Conservation (phyloP, 2,888 invertebrate genomes). For the Yponomeuta plumbellus region DNA sequence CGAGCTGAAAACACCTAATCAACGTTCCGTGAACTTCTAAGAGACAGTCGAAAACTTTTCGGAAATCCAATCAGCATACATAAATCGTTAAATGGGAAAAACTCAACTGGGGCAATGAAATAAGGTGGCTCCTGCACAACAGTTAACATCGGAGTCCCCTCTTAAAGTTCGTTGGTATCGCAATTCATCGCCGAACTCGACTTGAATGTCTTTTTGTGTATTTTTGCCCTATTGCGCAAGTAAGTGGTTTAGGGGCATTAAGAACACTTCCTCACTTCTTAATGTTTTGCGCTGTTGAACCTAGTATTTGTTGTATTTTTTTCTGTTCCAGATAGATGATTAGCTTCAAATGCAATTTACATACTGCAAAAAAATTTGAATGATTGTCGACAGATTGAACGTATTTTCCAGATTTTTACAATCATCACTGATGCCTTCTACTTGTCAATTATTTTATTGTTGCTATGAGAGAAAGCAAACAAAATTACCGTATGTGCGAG, state of each 20-base stretch:
- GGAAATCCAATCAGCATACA: conserved; percentile 50
- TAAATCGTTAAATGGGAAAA: conserved; percentile 47
- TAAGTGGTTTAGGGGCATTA: conserved; percentile 6
- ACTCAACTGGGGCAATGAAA: conserved; percentile 30
- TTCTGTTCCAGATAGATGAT: neutral
- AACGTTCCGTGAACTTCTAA: conserved; percentile 32
- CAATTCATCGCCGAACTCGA: neutral
- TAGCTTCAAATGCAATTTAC: neutral
- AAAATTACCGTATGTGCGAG: conserved; percentile 19
- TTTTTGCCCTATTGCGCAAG: conserved; percentile 10
- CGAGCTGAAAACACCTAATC: conserved; percentile 50
- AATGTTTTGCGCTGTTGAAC: neutral
- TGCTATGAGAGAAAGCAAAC: conserved; percentile 7
- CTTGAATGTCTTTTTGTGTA: conserved; percentile 9
- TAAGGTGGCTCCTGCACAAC: conserved; percentile 18
- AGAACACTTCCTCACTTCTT: neutral
- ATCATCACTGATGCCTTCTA: too few species aligned
- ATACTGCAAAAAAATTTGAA: too few species aligned
- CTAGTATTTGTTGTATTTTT: conserved; percentile 2
- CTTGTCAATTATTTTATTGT: neutral
- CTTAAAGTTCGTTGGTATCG: neutral
- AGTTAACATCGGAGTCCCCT: conserved; percentile 15
- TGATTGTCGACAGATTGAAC: too few species aligned
- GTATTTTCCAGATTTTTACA: too few species aligned
- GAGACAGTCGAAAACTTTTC: conserved; percentile 35